phyloP scores from a whole-genome alignment of 2,797 vertebrate species.

The Neostethus bicornis region DNA sequence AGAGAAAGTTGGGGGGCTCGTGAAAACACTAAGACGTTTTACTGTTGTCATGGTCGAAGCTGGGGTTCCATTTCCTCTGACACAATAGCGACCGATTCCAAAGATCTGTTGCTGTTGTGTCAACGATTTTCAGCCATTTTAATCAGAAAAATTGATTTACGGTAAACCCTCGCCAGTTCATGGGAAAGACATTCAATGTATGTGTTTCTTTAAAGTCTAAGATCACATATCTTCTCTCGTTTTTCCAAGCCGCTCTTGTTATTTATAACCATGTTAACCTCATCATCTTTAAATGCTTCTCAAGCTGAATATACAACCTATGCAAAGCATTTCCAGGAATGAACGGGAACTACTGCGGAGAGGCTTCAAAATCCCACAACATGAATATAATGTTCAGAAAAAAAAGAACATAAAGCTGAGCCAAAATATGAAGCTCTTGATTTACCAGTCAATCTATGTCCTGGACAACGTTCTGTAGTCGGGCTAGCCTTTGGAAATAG shows the following conservation, averaged over 20 bases:
- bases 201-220: conserved; percentile 28
- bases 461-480: no score
- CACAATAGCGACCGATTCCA: conserved; percentile 30
- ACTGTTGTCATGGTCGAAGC: conserved; percentile 17
- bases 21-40: conserved; percentile 21
- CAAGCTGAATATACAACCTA: conserved; percentile 28
- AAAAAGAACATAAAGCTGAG: background rate
- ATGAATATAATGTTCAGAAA: conserved; percentile 33
- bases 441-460: no score
- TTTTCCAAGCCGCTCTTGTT: background rate
- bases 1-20: conserved; percentile 11
- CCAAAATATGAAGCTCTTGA: conserved; percentile 21
- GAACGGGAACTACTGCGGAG: conserved; percentile 26
- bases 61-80: conserved; percentile 56
- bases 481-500: no score
- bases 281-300: conserved; percentile 37
- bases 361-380: conserved; percentile 33
- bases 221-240: conserved; percentile 7
- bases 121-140: conserved; percentile 47
- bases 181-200: background rate
- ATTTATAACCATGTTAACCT: conserved; percentile 49
- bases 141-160: conserved; percentile 47
- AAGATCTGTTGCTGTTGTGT: conserved; percentile 18
- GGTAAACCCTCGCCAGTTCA: background rate
- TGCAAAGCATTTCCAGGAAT: conserved; percentile 41